phyloP scores from a whole-genome alignment of 2,888 invertebrate species.

The Drosophila borborema region DNA sequence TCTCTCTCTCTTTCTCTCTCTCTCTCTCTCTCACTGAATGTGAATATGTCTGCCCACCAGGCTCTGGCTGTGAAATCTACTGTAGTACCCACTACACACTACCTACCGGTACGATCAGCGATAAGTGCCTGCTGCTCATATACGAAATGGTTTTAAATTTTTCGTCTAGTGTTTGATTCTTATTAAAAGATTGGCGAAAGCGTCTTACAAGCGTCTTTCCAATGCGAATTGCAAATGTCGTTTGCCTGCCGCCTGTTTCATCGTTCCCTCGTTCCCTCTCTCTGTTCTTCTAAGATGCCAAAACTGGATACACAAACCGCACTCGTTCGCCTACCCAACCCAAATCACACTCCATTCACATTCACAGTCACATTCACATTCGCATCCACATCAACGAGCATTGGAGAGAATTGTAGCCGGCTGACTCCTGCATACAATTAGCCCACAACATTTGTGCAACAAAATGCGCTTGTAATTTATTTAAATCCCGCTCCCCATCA shows the following conservation, averaged over 20 bases:
- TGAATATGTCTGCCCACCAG: conserved; percentile 32
- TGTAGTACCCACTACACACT: conserved; percentile 40
- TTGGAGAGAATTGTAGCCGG: conserved; percentile 25
- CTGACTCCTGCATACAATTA: conserved; percentile 74
- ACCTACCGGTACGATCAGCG: conserved; percentile 79
- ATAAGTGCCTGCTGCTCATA: conserved; percentile 75
- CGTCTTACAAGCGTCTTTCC: conserved; percentile 68
- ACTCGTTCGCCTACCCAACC: conserved; percentile 49
- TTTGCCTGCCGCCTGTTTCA: conserved; percentile 37
- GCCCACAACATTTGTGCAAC: conserved; percentile 70
- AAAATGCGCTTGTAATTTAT: conserved; percentile 71
- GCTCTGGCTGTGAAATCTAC: conserved; percentile 14
- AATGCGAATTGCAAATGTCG: conserved; percentile 74
- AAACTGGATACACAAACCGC: conserved; percentile 38
- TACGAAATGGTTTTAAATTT: conserved; percentile 81
- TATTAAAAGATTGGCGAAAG: conserved; percentile 81
- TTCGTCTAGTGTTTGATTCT: conserved; percentile 81
- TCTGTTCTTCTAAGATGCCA: background rate
- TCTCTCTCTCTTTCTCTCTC: background rate
- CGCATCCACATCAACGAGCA: conserved; percentile 15
- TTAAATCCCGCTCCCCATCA: conserved; percentile 58
- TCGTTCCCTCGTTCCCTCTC: background rate
- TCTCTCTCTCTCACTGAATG: background rate
- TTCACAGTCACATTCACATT: conserved; percentile 35
- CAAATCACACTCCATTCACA: conserved; percentile 64